These are phyloP conservation scores for Gorsachius magnificus DNA, from an alignment of 2,797 vertebrate genomes.

Conservation along the genomic window DNA sequence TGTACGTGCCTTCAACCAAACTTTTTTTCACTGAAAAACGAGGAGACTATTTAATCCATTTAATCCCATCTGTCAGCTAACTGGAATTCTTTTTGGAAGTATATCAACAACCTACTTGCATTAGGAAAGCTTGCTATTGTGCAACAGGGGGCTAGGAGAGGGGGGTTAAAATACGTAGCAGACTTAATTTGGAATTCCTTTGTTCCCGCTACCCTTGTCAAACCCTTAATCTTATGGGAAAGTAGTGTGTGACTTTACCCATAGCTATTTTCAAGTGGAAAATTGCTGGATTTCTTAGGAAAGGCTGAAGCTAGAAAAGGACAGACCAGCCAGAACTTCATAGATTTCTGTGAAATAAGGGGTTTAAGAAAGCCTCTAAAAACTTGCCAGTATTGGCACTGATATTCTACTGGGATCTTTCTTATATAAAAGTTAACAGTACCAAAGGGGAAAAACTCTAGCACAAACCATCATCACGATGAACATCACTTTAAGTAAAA, in stretches of 20 bases:
- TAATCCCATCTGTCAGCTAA: constrained; percentile 50
- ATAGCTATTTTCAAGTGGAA: constrained; percentile 42
- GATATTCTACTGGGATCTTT: not conserved
- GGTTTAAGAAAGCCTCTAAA: constrained; percentile 23
- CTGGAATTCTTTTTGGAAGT: constrained; percentile 47
- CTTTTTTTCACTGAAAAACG: not conserved
- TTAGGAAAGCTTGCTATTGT: constrained; percentile 33
- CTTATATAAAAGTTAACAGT: not conserved
- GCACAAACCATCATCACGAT: not conserved
- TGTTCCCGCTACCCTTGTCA: constrained; percentile 36
- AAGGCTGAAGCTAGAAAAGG: constrained; percentile 6
- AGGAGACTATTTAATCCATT: constrained; percentile 33
- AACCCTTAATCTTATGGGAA: constrained; percentile 50
- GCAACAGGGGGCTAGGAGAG: not conserved
- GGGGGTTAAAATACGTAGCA: not conserved
- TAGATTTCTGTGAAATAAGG: constrained; percentile 30
- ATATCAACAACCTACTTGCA: constrained; percentile 21
- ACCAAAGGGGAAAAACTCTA: not conserved
- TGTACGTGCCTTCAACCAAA: not conserved
- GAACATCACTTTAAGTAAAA: not conserved
- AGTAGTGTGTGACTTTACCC: constrained; percentile 25
- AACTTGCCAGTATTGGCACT: not conserved
- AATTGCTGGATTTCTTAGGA: constrained; percentile 40
- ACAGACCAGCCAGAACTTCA: not conserved
- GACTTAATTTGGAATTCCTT: constrained; percentile 57